Evolutionary conservation across 2,888 invertebrate genomes (phyloP).

Genomic region (Serripes groenlandicus): DNA sequence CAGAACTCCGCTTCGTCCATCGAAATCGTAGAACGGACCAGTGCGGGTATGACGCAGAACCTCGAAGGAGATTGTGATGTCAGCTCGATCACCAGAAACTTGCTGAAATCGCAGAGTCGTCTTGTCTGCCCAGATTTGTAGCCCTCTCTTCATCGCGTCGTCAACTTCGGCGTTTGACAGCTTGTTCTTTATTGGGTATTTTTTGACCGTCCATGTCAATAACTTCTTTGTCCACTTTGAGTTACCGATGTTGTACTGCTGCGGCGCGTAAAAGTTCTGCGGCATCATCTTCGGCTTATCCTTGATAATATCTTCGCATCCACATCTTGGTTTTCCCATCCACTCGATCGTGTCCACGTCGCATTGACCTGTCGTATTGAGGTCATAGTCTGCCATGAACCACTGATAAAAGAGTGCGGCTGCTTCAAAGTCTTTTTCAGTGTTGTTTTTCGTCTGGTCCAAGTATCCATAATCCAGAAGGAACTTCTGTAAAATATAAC

Average conservation of each 20-base stretch:
- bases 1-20: slow-evolving; percentile 51
- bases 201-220: slow-evolving; percentile 49
- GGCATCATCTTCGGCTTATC: slow-evolving; percentile 43
- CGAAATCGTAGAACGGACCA: slow-evolving; percentile 53
- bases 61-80: slow-evolving; percentile 54
- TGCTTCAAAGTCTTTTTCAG: slow-evolving; percentile 31
- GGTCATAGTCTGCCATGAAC: slow-evolving; percentile 17
- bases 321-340: slow-evolving; percentile 43
- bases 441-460: slow-evolving; percentile 20
- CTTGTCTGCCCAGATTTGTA: slow-evolving; percentile 52
- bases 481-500: slow-evolving; percentile 47
- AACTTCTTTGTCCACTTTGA: slow-evolving; percentile 46
- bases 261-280: slow-evolving; percentile 2
- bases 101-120: slow-evolving; percentile 40
- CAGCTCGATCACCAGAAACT: slow-evolving; percentile 13
- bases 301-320: slow-evolving; percentile 60
- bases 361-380: slow-evolving; percentile 44
- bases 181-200: slow-evolving; percentile 38
- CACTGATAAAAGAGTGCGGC: slow-evolving; percentile 39
- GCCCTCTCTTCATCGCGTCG: slow-evolving; percentile 55
- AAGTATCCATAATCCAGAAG: slow-evolving; percentile 37
- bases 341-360: slow-evolving; percentile 35
- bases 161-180: slow-evolving; percentile 35
- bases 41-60: slow-evolving; percentile 19
- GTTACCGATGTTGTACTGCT: slow-evolving; percentile 40